These are phyloP conservation scores for Pemphredon lugubris DNA, from an alignment of 2,888 invertebrate genomes.

Conservation along the genomic window DNA sequence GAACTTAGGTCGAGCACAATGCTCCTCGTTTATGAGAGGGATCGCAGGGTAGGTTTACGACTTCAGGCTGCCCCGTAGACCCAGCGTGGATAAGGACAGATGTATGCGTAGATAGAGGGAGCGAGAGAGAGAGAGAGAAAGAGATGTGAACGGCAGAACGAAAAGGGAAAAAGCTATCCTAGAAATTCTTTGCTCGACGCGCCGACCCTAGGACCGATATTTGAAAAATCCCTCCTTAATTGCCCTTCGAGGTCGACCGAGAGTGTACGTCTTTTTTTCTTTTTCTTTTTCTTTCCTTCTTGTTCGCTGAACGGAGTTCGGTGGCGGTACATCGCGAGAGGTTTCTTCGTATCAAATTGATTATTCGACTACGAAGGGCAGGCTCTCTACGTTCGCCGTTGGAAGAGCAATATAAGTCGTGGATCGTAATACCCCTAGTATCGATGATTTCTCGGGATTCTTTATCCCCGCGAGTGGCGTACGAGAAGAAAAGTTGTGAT, in stretches of 20 bases:
- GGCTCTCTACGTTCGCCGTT: constrained; percentile 31
- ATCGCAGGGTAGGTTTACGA: constrained; percentile 56
- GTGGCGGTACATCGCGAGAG: constrained; percentile 9
- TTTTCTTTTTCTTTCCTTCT: not conserved
- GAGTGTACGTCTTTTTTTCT: constrained; percentile 8
- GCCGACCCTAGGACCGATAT: constrained; percentile 18
- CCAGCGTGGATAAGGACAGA: not conserved
- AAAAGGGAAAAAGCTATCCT: constrained; percentile 13
- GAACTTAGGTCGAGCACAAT: constrained; percentile 60
- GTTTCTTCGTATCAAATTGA: constrained; percentile 25
- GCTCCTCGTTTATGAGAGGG: constrained; percentile 60
- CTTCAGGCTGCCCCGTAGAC: constrained; percentile 26
- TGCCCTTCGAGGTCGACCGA: constrained; percentile 17
- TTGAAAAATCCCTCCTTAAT: constrained; percentile 46
- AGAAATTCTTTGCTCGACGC: constrained; percentile 22
- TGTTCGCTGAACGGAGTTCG: too few species aligned
- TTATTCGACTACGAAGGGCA: constrained; percentile 7
- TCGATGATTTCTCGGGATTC: too few species aligned
- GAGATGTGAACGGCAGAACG: not conserved
- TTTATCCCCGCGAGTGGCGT: too few species aligned
- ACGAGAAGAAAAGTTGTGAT: constrained; percentile 21
- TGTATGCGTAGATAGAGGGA: not conserved
- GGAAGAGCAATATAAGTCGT: constrained; percentile 24
- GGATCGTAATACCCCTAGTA: too few species aligned
- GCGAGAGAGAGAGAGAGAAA: not conserved